Evolutionary conservation across 2,113 vertebrate genomes (phyloP).

Genomic region (Malaclemys terrapin): DNA sequence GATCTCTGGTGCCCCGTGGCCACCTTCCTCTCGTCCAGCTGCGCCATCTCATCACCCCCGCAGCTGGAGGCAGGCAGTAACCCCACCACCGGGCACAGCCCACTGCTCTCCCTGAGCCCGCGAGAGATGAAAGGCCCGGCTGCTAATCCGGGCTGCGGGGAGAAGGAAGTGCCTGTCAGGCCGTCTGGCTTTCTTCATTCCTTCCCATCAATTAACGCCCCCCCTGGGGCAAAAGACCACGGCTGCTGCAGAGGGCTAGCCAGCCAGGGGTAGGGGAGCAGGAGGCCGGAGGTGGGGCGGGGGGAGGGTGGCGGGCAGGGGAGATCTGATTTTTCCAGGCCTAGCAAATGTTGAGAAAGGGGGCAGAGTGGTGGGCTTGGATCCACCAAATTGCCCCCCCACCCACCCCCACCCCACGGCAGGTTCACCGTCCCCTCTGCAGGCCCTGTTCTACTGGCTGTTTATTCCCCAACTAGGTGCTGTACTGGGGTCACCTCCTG

Average conservation of each 20-base stretch:
- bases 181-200: not conserved
- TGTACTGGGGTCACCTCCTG: not conserved
- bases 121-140: not conserved
- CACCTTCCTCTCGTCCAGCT: not conserved
- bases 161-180: not conserved
- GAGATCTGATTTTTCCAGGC: not conserved
- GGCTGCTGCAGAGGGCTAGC: not conserved
- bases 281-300: not conserved
- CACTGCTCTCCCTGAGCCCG: not conserved
- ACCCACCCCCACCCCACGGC: too few relatives aligned
- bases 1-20: not conserved
- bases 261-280: not conserved
- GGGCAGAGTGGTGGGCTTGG: not conserved
- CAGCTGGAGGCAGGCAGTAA: too few relatives aligned
- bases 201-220: not conserved
- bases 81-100: not conserved
- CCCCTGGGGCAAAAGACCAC: not conserved
- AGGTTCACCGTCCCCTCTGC: not conserved
- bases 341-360: not conserved
- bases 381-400: not conserved
- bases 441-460: too few relatives aligned
- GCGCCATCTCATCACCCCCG: too few relatives aligned
- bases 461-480: not conserved
- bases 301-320: fast-evolving
- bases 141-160: not conserved